These are phyloP conservation scores for Cardiocondyla obscurior DNA, from an alignment of 1,140 invertebrate species.

Conservation along the genomic window DNA sequence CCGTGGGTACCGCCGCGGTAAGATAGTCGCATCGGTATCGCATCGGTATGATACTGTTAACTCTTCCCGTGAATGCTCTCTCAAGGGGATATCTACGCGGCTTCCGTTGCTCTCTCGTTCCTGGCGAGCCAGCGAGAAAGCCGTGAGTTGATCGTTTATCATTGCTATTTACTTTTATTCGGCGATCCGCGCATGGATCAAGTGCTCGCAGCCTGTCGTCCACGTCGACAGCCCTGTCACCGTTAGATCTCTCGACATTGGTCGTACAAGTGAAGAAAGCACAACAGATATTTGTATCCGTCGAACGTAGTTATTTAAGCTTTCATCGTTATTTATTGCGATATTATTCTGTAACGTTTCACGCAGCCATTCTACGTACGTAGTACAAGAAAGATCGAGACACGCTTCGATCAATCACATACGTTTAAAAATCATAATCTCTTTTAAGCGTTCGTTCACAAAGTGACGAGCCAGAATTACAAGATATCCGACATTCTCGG, in stretches of 20 bases:
- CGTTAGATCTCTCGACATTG: neutral
- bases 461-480: neutral
- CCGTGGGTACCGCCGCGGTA: conserved; percentile 57
- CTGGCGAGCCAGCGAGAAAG: conserved; percentile 1
- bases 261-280: neutral
- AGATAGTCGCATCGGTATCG: conserved; percentile 60
- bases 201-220: neutral
- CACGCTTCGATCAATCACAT: neutral
- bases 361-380: neutral
- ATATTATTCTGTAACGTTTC: neutral
- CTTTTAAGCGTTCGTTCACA: neutral
- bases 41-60: conserved; percentile 61
- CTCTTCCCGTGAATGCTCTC: conserved; percentile 49
- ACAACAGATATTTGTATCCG: neutral
- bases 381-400: neutral
- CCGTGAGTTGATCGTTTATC: conserved; percentile 27
- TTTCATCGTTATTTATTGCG: neutral
- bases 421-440: neutral
- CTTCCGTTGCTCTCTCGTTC: conserved; percentile 48
- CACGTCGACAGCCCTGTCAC: neutral
- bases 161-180: conserved; percentile 4
- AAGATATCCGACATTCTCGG: neutral
- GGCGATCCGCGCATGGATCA: neutral
- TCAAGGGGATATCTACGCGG: conserved; percentile 56
- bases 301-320: neutral